Conservation (phyloP, 2,888 invertebrate genomes). For the Germaria angustata region DNA sequence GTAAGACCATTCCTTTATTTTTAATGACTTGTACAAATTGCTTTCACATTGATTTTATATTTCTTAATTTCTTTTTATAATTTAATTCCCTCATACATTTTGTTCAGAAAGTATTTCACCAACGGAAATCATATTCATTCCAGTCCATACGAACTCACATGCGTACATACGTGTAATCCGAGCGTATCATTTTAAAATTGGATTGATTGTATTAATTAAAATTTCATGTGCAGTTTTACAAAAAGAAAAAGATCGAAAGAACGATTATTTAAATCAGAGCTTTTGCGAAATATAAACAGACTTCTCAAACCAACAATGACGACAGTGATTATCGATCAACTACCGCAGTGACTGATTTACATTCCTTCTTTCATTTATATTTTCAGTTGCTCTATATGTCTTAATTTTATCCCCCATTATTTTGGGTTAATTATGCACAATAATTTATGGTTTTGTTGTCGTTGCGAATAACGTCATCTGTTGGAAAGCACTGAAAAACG, state of each 20-base stretch:
- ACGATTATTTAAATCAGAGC: background rate
- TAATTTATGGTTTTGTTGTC: constrained; percentile 14
- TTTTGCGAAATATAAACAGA: background rate
- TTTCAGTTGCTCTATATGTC: background rate
- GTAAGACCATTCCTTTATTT: background rate
- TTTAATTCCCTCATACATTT: background rate
- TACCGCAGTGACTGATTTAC: background rate
- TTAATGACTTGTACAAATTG: constrained; percentile 13
- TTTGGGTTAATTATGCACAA: constrained; percentile 15
- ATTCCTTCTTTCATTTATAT: background rate
- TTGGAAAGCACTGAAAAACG: background rate
- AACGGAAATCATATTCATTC: background rate
- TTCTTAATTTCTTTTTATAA: background rate
- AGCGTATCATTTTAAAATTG: background rate
- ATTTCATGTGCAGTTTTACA: background rate
- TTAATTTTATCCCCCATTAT: background rate
- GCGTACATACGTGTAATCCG: background rate
- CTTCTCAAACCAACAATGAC: background rate
- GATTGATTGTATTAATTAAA: background rate
- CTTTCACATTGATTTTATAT: constrained; percentile 14
- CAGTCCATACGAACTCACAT: too few relatives aligned
- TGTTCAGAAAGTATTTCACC: background rate
- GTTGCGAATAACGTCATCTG: background rate
- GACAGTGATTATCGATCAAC: background rate
- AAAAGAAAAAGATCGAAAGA: background rate